Base-by-base conservation (phyloP, 30 jellyfish, hydroid and myxozoan species). In the Sanderia malayensis region DNA sequence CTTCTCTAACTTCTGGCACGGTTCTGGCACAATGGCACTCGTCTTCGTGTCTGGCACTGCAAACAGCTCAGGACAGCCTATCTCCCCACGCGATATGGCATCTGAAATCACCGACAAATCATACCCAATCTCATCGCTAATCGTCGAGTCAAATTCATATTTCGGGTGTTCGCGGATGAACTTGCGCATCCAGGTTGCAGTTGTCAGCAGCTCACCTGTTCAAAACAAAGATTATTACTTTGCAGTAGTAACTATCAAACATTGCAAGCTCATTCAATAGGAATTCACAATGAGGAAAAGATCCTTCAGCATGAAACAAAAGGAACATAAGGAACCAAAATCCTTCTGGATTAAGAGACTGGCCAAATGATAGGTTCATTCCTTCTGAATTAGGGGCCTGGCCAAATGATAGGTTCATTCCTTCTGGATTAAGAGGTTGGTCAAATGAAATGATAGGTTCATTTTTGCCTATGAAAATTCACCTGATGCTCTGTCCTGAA, bases 401-500 rank as follows among this genome's bases (percentile, higher is more conserved):
- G n/a, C n/a, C n/a, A n/a, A n/a, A n/a, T n/a, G n/a, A n/a, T n/a
- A n/a, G n/a, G n/a, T n/a, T n/a, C n/a, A n/a, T n/a, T n/a, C n/a
- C n/a, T n/a, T n/a, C n/a, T n/a, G n/a, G n/a, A n/a, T n/a, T n/a
- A n/a, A n/a, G n/a, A n/a, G n/a, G n/a, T n/a, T n/a, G n/a, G n/a
- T n/a, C n/a, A 22, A 26, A 20, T 31, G 10, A 31, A 63, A 19
- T 67, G 55, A 41, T 41, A n/a, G n/a, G n/a, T n/a, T n/a, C n/a
- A n/a, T n/a, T n/a, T n/a, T n/a, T n/a, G n/a, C n/a, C n/a, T n/a
- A n/a, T n/a, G n/a, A n/a, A n/a, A n/a, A n/a, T n/a, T n/a, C n/a
- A 93, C 99, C 99, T 11, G 97, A 86, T 2, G 99, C 99, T 20
- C 97, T 69, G 76, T 69, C 88, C 33, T 81, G 87, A 61, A 93